phyloP scores from a whole-genome alignment of 2,888 invertebrate genomes.

The Catocala nupta region DNA sequence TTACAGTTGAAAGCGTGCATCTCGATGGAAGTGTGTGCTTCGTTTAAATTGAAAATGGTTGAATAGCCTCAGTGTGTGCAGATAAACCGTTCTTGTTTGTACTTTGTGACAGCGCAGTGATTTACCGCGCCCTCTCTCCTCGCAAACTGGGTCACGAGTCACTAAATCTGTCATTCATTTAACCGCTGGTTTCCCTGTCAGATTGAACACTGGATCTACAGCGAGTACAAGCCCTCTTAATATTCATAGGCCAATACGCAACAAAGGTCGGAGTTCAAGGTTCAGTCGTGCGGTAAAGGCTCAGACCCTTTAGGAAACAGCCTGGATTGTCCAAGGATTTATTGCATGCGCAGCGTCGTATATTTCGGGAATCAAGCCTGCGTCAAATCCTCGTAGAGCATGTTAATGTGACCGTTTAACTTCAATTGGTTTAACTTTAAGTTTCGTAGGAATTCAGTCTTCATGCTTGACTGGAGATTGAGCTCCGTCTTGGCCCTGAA shows the following conservation, averaged over 20 bases:
- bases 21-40: slow-evolving; percentile 14
- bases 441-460: neutral
- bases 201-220: neutral
- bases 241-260: slow-evolving; percentile 26
- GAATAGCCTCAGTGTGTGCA: slow-evolving; percentile 11
- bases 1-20: slow-evolving; percentile 8
- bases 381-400: slow-evolving; percentile 22
- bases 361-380: slow-evolving; percentile 25
- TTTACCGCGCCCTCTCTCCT: slow-evolving; percentile 6
- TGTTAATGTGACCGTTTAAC: slow-evolving; percentile 31
- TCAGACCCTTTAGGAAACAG: slow-evolving; percentile 13
- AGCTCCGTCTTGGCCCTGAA: slow-evolving; percentile 7
- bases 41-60: slow-evolving; percentile 29
- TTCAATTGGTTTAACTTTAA: slow-evolving; percentile 18
- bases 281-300: slow-evolving; percentile 1
- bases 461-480: slow-evolving; percentile 3
- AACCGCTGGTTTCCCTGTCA: neutral
- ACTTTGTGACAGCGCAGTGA: slow-evolving; percentile 10
- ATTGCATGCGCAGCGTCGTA: slow-evolving; percentile 16
- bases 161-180: slow-evolving; percentile 14
- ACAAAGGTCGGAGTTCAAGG: slow-evolving; percentile 29
- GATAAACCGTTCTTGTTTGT: slow-evolving; percentile 7
- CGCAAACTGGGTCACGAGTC: slow-evolving; percentile 2
- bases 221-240: slow-evolving; percentile 7
- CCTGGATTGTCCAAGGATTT: slow-evolving; percentile 23